Evolutionary conservation across 2,113 vertebrate species (phyloP).

Genomic region (Heterotilapia buettikoferi): DNA sequence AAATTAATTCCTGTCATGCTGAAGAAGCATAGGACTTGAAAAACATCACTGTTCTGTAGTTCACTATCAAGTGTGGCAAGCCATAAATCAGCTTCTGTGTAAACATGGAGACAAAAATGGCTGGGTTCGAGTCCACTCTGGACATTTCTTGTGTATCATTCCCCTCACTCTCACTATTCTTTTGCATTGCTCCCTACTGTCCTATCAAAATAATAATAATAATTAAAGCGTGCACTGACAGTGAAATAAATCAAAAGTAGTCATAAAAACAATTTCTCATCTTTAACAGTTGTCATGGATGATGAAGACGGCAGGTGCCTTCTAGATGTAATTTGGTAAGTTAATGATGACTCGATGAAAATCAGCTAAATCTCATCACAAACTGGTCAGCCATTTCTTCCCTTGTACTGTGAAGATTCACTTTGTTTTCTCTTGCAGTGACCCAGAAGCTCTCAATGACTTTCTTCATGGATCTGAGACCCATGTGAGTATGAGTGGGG

Average conservation of each 20-base stretch:
- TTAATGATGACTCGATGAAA: not conserved
- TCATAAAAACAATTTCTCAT: not conserved
- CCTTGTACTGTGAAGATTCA: not conserved
- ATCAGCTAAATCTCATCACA: not conserved
- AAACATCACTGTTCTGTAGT: not conserved
- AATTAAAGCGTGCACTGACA: not conserved
- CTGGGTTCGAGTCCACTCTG: fast-evolving
- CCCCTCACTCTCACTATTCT: not conserved
- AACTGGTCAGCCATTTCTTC: not conserved
- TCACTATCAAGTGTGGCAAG: not conserved
- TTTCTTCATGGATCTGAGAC: constrained; percentile 83
- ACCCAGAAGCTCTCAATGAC: constrained; percentile 79
- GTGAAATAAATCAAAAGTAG: not conserved
- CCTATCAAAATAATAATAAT: not conserved
- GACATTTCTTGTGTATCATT: not conserved
- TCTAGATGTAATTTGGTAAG: constrained; percentile 98
- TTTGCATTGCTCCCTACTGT: not conserved
- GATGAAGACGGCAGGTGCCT: constrained; percentile 99
- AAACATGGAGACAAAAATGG: not conserved
- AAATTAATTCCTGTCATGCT: not conserved
- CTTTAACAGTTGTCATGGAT: constrained; percentile 93
- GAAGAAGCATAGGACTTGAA: not conserved
- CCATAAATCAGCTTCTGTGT: not conserved
- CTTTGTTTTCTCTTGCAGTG: constrained; percentile 52
- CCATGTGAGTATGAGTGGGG: constrained; percentile 68